These are phyloP conservation scores for Drosophila multiciliata DNA, from an alignment of 2,888 invertebrate genomes.

Conservation along the genomic window DNA sequence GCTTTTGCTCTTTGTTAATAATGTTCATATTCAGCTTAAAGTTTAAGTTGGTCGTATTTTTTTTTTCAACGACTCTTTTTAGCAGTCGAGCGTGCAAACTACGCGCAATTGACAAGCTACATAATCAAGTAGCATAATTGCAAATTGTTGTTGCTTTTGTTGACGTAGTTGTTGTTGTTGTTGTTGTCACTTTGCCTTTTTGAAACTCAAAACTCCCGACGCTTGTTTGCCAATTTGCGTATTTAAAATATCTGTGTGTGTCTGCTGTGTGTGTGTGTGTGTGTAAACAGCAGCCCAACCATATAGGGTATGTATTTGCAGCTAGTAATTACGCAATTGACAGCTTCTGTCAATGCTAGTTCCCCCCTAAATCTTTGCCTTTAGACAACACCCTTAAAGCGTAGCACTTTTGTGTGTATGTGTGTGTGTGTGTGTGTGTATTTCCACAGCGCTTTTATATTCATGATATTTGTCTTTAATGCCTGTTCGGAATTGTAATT, in stretches of 20 bases:
- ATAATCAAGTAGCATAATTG: conserved; percentile 70
- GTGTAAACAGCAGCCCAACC: conserved; percentile 1
- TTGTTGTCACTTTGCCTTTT: conserved; percentile 12
- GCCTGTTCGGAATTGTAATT: conserved; percentile 12
- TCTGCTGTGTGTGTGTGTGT: background rate
- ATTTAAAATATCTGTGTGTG: conserved; percentile 53
- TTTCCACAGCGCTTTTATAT: conserved; percentile 7
- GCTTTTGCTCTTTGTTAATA: conserved; percentile 41
- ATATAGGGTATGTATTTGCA: conserved; percentile 20
- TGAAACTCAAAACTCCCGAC: conserved; percentile 23
- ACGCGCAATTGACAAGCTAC: conserved; percentile 63
- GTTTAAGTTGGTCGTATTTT: background rate
- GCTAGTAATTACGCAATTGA: conserved; percentile 74
- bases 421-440: background rate
- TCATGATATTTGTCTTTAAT: conserved; percentile 10
- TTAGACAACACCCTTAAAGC: conserved; percentile 1
- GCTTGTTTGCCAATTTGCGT: conserved; percentile 74
- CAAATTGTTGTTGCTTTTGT: conserved; percentile 43
- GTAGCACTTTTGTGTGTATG: background rate
- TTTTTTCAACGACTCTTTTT: conserved; percentile 33
- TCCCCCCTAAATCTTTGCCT: background rate
- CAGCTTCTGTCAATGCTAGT: conserved; percentile 16
- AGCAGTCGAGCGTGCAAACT: conserved; percentile 56
- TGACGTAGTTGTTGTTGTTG: background rate
- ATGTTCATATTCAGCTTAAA: conserved; percentile 11